Base-by-base conservation (phyloP, 1,140 invertebrate genomes). In the Delia radicum region DNA sequence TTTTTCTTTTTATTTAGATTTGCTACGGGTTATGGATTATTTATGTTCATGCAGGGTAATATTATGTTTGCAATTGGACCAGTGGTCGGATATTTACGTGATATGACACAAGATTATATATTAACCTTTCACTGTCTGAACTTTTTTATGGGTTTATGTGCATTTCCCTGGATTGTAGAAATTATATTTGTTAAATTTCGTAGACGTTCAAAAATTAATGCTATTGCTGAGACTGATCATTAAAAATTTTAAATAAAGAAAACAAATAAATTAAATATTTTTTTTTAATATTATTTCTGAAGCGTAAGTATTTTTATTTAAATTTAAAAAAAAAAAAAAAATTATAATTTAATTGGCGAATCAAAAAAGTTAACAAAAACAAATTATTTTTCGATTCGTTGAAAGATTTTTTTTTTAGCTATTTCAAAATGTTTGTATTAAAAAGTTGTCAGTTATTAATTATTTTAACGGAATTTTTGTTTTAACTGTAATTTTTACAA, bases 1-100 rank as follows among this genome's bases (percentile, higher is more conserved):
- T 31, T n/a, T 73, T 18, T 74, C 7, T 48, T n/a, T 72, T 24
- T 67, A 24, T 42, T 73, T 69, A 86, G 84, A 78, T 89, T 92
- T 37, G 88, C 91, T 2, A 88, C 90, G 0, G 92, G 91, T 0
- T 91, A 90, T 75, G 91, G 91, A 0, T 80, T 92, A 8, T 91
- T 90, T 77, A 91, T 91, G 89, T 86, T 91, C 21, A 80, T 89
- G 27, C 88, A 88, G 69, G 89, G 89, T 21, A 83, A 89, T 73
- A 79, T 83, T 5, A 84, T 83, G 79, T 85, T 85, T 27, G 18
- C 80, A 1, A 80, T 85, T 13, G 82, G 84, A 0, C 84, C 84
- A 1, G 77, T 86, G 42, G 80, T 85, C 10, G 86, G 86, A 3
- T 79, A 80, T 55, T 80, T 87, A 10, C 81, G 82, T n/a, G 85